Evolutionary conservation across 2,113 vertebrate genomes (phyloP), one percentile per base, ranked within the genome.

Genomic region (Lamprotornis superbus): DNA sequence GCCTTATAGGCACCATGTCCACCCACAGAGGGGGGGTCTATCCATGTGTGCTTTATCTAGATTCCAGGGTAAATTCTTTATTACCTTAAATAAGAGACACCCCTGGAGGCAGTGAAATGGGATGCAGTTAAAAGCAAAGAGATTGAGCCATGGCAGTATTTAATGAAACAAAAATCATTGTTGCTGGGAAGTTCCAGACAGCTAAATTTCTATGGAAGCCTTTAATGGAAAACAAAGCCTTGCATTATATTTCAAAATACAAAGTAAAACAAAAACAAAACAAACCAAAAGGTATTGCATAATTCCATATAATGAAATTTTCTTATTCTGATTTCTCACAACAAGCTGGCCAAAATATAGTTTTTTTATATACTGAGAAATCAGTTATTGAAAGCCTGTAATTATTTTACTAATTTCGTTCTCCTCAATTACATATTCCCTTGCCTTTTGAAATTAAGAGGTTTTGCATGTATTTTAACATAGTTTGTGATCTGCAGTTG

Each of bases 331-430:
- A 4, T 76, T 80, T 95, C 63, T 94, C 55, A 52, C 4, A 9
- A 56, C 4, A 9, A 79, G 15, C 37, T 47, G 56, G 11, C 52
- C 61, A 84, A 86, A 52, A 52, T 71, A 42, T 11, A 19, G 9
- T 74, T 77, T 82, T 44, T 89, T 89, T 71, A 52, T 84, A 35
- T 50, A 60, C 52, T 82, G 33, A 85, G 84, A 87, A 95, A 87
- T 89, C 60, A 78, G 17, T 64, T 35, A 31, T 24, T 44, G 35
- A 82, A 84, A 75, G 19, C 35, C 39, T 87, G 40, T 60, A 89
- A 87, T 95, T 94, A 67, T 83, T 93, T 89, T 87, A 71, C 52
- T 91, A 71, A 84, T 93, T 94, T 42, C 12, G 11, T 91, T 87
- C 39, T 83, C 59, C 53, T 77, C 42, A 70, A 20, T 89, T 89